Evolutionary conservation across 2,113 vertebrate genomes (phyloP), one percentile per base, ranked within the genome.

Genomic region (Forbesichthys papilliferus): DNA sequence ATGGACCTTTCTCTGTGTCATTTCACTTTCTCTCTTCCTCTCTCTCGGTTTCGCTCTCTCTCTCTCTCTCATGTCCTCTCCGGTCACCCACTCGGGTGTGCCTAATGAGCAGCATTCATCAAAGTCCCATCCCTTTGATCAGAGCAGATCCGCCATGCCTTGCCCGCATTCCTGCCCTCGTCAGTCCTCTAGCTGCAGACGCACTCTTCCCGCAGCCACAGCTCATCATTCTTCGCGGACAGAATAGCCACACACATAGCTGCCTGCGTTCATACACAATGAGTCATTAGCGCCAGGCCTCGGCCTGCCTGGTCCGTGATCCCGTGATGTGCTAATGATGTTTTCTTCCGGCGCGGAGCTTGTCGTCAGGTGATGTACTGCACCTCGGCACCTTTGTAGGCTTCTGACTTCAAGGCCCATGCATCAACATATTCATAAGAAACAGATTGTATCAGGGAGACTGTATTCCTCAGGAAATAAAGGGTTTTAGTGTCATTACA

Each of bases 61-160:
- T n/a, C 57, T 27, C 69, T 46, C 58, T 34, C 48, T 55, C 56
- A 8, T 7, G 36, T 42, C 36, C 36, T 42, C 36, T 42, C 36
- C 36, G 3, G 36, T 66, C 49, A 84, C 59, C 75, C 82, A 77
- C 71, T 80, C 52, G 78, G 62, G 75, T 86, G 83, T 79, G 76
- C 75, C 88, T 92, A 90, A 92, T 92, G 89, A 92, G 88, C 64
- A 84, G 79, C 89, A 90, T 93, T 91, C 82, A 89, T 92, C 91
- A 93, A 92, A 90, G 88, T 91, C 85, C 76, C 46, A 11, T 80
- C 72, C 56, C 84, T 91, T 91, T 90, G 90, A 93, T 91, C 86
- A 83, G 62, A 72, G 75, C 77, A 82, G 81, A 86, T 75, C 78
- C 83, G 77, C 74, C 62, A 73, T 73, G 81, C 78, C 78, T 54